A percentile compares a stretch with the other conserved stretches of the same genome.
These are phyloP conservation scores for Adelges cooleyi DNA, from an alignment of 1,140 invertebrate species.

Conservation along the genomic window DNA sequence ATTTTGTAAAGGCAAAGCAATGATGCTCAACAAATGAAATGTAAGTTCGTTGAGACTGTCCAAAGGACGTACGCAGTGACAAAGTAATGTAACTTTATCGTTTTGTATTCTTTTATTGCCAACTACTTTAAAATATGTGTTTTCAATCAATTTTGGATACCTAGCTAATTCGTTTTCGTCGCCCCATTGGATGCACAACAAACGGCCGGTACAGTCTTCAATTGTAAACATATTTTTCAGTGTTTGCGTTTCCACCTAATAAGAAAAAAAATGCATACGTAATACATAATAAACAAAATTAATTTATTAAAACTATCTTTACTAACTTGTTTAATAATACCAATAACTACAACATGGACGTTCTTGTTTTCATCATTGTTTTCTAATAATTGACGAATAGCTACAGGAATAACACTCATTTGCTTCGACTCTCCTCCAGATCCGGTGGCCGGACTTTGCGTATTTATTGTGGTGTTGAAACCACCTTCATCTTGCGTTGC, in stretches of 20 bases:
- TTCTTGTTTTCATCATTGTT: conserved; percentile 20
- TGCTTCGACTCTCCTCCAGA: not conserved
- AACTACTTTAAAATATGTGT: conserved; percentile 21
- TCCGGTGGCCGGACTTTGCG: not conserved
- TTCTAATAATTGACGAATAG: not conserved
- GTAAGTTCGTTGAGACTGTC: conserved; percentile 10
- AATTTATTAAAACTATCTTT: no score
- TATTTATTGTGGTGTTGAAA: not conserved
- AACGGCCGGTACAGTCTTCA: conserved; percentile 11
- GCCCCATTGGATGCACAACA: conserved; percentile 20
- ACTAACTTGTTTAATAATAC: conserved; percentile 15
- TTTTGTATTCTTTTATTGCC: conserved; percentile 22
- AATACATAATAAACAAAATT: no score
- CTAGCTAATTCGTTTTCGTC: conserved; percentile 15
- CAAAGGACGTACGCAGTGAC: conserved; percentile 8
- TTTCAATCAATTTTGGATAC: conserved; percentile 19
- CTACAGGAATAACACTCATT: not conserved
- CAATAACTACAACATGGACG: conserved; percentile 7
- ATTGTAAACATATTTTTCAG: conserved; percentile 25
- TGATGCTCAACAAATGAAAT: conserved; percentile 21
- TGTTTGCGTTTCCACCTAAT: not conserved
- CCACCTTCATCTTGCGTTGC: conserved; percentile 2
- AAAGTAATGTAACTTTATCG: conserved; percentile 11
- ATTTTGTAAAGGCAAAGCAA: not conserved
- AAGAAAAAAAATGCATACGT: no score